A percentile compares a stretch with the other conserved stretches of the same genome.
phyloP scores from a whole-genome alignment of 2,888 invertebrate genomes.

The Tholera decimalis region DNA sequence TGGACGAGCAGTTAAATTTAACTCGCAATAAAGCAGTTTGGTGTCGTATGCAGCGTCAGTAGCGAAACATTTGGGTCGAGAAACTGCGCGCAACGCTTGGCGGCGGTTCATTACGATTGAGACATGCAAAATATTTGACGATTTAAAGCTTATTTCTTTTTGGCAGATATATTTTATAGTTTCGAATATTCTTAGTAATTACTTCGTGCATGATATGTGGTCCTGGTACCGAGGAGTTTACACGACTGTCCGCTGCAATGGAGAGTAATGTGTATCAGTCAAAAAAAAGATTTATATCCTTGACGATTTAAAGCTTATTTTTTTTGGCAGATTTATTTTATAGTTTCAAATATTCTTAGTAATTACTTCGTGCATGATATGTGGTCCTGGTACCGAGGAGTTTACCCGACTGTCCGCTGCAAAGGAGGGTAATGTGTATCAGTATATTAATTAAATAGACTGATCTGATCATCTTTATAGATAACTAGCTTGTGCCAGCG shows the following conservation, averaged over 20 bases:
- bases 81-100: slow-evolving; percentile 45
- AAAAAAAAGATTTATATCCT: no score
- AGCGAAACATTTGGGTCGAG: slow-evolving; percentile 22
- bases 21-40: slow-evolving; percentile 38
- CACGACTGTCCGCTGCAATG: no score
- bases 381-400: background rate
- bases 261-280: no score
- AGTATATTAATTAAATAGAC: no score
- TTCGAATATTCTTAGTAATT: background rate
- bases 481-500: no score
- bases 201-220: slow-evolving; percentile 19
- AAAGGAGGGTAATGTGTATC: no score
- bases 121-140: slow-evolving; percentile 47
- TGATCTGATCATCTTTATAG: no score
- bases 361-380: background rate
- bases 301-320: no score
- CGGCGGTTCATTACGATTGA: slow-evolving; percentile 54
- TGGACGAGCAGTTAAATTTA: slow-evolving; percentile 17
- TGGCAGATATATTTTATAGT: slow-evolving; percentile 4
- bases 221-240: slow-evolving; percentile 18
- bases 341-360: background rate
- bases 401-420: no score
- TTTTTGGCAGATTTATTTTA: background rate
- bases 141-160: slow-evolving; percentile 25
- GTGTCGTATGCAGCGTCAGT: slow-evolving; percentile 47